Conservation (phyloP, 1,140 invertebrate species). For the Ectropis grisescens region DNA sequence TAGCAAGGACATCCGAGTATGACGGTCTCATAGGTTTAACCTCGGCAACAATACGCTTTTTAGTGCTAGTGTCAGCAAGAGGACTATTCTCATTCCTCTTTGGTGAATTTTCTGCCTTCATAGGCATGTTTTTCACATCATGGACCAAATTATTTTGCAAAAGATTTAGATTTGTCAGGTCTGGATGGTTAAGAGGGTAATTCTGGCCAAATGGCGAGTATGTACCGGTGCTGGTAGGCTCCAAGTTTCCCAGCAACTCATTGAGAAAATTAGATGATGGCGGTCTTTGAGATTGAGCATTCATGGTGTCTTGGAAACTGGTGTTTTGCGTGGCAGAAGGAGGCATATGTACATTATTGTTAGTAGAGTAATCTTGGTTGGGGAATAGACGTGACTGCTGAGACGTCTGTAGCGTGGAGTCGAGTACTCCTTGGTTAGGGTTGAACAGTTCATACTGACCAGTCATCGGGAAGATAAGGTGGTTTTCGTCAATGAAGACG, state of each 20-base stretch:
- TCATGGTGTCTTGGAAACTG: conserved; percentile 31
- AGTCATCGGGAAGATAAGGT: conserved; percentile 55
- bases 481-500: conserved; percentile 59
- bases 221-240: conserved; percentile 83
- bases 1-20: conserved; percentile 86
- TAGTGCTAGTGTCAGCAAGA: conserved; percentile 71
- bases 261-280: conserved; percentile 72
- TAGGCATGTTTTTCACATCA: conserved; percentile 21
- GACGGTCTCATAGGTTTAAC: conserved; percentile 87
- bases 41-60: conserved; percentile 83
- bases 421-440: conserved; percentile 39
- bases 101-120: conserved; percentile 37
- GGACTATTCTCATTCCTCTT: conserved; percentile 51
- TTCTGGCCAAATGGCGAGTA: conserved; percentile 82
- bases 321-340: conserved; percentile 21
- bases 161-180: conserved; percentile 36
- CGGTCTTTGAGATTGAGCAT: conserved; percentile 18
- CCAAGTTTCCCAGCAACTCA: conserved; percentile 86
- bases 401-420: conserved; percentile 29
- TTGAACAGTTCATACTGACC: conserved; percentile 60
- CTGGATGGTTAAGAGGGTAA: conserved; percentile 57
- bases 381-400: conserved; percentile 37
- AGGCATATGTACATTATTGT: conserved; percentile 35
- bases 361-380: conserved; percentile 41
- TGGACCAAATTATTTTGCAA: conserved; percentile 29